Conservation (phyloP, 2,888 invertebrate genomes). For the Drosophila gaucha region DNA sequence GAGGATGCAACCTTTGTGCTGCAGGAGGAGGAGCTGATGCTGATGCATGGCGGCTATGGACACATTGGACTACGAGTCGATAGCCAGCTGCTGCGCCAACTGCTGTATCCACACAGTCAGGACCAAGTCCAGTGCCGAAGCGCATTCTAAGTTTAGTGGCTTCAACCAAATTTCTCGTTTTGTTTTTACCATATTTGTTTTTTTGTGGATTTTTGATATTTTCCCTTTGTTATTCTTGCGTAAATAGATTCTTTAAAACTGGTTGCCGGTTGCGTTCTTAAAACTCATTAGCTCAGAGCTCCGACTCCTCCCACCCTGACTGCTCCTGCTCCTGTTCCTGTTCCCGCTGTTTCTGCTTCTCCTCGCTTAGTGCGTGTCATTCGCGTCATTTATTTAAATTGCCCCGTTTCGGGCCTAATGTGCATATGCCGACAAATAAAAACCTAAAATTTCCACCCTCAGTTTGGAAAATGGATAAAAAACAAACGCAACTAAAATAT, state of each 20-base stretch:
- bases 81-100: conserved; percentile 12
- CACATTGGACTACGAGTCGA: conserved; percentile 9
- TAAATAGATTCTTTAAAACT: conserved; percentile 31
- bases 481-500: conserved; percentile 34
- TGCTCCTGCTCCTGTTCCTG: neutral
- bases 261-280: conserved; percentile 53
- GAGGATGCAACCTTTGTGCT: conserved; percentile 19
- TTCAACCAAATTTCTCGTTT: conserved; percentile 13
- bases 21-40: conserved; percentile 33
- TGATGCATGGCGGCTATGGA: conserved; percentile 39
- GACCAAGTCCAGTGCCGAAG: neutral
- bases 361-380: conserved; percentile 66
- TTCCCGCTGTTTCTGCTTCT: conserved; percentile 1
- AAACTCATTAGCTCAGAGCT: conserved; percentile 63
- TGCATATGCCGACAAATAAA: conserved; percentile 65
- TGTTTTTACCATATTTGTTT: neutral
- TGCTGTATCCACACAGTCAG: conserved; percentile 23
- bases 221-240: conserved; percentile 3
- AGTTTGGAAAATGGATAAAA: conserved; percentile 42
- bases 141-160: neutral
- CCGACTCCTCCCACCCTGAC: neutral
- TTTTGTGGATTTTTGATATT: neutral
- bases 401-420: conserved; percentile 72
- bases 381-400: conserved; percentile 80
- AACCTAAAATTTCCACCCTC: conserved; percentile 59